A percentile compares a stretch with the other conserved stretches of the same genome.
phyloP scores from a whole-genome alignment of 1,140 invertebrate genomes.

The Epicauta chinensis region DNA sequence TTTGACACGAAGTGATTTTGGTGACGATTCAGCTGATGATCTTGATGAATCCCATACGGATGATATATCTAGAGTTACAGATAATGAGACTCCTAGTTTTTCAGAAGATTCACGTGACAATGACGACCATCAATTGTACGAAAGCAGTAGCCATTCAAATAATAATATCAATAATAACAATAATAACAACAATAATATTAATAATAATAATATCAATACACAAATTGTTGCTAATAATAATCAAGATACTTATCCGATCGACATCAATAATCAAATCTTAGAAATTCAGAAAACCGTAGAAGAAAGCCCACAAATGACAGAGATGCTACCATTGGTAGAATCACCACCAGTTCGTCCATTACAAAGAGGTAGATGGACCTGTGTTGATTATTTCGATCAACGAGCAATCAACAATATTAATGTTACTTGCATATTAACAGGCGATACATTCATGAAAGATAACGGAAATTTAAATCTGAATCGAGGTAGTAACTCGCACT shows the following conservation, averaged over 20 bases:
- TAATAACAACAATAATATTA: not conserved
- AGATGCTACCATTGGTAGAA: too few species aligned
- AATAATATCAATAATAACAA: not conserved
- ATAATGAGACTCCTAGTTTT: conserved; percentile 79
- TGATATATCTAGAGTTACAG: conserved; percentile 73
- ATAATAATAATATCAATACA: conserved; percentile 86
- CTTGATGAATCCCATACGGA: conserved; percentile 90
- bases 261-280: too few species aligned
- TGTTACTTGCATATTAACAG: not conserved
- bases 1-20: conserved; percentile 62
- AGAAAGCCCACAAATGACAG: too few species aligned
- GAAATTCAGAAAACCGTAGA: too few species aligned
- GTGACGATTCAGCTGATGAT: conserved; percentile 88
- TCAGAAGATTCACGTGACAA: conserved; percentile 51
- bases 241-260: too few species aligned
- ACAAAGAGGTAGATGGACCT: conserved; percentile 87
- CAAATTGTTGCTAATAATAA: conserved; percentile 52
- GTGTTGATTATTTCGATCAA: conserved; percentile 92
- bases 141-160: not conserved
- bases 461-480: too few species aligned
- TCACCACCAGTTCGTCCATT: conserved; percentile 70
- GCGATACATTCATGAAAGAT: not conserved
- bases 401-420: not conserved
- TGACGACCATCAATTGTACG: conserved; percentile 14
- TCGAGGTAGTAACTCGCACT: not conserved